Base-by-base conservation (phyloP, 37 sponge, comb jelly and placozoan species). In the Crambe crambe region DNA sequence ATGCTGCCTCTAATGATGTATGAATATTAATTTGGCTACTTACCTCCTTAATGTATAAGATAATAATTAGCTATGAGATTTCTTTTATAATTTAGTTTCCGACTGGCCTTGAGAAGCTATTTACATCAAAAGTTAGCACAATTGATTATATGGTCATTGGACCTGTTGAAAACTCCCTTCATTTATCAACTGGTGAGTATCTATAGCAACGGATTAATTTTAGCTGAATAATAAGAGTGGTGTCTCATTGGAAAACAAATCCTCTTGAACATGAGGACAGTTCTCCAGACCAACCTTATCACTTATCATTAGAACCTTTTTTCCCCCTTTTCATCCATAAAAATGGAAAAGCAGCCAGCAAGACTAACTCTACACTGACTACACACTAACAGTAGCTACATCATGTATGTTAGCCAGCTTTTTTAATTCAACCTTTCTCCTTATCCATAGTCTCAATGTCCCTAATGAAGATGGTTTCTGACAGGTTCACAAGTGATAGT, bases 61-160 rank as follows among this genome's bases (percentile, higher is more conserved):
- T 18, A 30, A 62, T 23, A 8, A 5, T 62, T 68, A 68, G 37
- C 18, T 68, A 36, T 21, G 70, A 37, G 51, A 5, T 31, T 68
- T 68, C 31, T 54, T 30, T 73, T 3, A 54, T 10, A 1, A 9
- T 59, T 35, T 56, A 76, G 76, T 76, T 76, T 76, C 41, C 23
- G n/a, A 57, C n/a, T 47, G 76, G 76, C 6, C 37, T 76, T 12
- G 61, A 58, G 2, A 27, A 60, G 1, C 27, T 76, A 10, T 76
- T 60, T 60, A 32, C 38, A 12, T 9, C 12, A 3, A 60, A 8
- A 9, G 56, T 47, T 22, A n/a, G 18, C 1, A 60, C 76, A 37
- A 56, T 42, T 51, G 79, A 79, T 56, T 56, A 47, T 56, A 66
- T 79, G n/a, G 69, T 79, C 2, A 27, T 79, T 29, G 79, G 56